phyloP scores from a whole-genome alignment of 2,113 vertebrate species.

The Leucosticte australis region DNA sequence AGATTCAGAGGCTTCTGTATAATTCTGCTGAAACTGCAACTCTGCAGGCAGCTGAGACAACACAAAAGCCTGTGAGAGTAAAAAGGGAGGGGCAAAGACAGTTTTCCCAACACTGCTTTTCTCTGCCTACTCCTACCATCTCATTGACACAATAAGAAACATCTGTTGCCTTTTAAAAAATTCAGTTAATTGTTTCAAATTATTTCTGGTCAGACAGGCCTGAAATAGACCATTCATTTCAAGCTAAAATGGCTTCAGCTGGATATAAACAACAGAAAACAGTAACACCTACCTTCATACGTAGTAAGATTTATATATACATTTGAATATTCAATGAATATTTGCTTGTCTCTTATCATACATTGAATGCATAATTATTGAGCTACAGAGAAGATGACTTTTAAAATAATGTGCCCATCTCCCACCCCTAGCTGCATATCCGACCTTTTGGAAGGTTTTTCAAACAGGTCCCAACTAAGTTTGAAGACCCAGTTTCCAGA shows the following conservation, averaged over 20 bases:
- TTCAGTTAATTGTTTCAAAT: neutral
- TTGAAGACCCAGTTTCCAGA: neutral
- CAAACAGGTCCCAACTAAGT: neutral
- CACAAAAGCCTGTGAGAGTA: neutral
- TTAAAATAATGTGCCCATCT: neutral
- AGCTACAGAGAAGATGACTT: neutral
- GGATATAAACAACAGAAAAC: neutral
- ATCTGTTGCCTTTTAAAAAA: neutral
- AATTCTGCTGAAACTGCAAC: neutral
- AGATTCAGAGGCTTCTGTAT: neutral
- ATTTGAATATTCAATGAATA: neutral
- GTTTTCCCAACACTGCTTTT: neutral
- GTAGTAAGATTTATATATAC: neutral
- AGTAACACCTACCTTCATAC: neutral
- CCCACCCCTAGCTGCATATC: neutral
- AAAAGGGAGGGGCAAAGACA: neutral
- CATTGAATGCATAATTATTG: neutral
- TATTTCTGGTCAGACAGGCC: neutral
- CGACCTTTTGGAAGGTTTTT: neutral
- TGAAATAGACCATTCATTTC: neutral
- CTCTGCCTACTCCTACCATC: neutral
- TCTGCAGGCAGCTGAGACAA: neutral
- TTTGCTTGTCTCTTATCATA: neutral
- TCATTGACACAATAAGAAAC: neutral
- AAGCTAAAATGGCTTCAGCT: neutral